phyloP scores from a whole-genome alignment of 2,797 vertebrate genomes.

The Pyrocephalus nanus region DNA sequence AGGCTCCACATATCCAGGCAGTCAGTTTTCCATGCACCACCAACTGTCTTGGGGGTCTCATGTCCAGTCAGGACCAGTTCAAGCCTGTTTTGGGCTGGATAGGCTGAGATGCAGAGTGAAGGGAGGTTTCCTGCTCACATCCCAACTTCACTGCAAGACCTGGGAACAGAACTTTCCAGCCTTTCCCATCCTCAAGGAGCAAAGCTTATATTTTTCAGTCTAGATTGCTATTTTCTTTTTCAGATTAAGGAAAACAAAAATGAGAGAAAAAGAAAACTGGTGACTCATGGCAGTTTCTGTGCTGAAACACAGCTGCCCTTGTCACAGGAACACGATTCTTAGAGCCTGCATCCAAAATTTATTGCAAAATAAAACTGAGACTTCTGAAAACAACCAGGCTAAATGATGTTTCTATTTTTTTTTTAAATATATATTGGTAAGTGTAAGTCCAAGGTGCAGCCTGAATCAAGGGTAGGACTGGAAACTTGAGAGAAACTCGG shows the following conservation, averaged over 20 bases:
- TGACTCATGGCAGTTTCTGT: conserved; percentile 38
- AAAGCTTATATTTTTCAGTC: not conserved
- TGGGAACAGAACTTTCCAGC: conserved; percentile 11
- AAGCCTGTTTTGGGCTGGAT: not conserved
- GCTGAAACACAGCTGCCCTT: conserved; percentile 53
- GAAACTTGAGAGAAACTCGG: not conserved
- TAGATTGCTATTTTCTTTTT: conserved; percentile 53
- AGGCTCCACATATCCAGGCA: not conserved
- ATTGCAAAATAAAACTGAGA: conserved; percentile 55
- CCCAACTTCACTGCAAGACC: not conserved
- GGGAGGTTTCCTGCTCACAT: not conserved
- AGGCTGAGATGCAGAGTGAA: not conserved
- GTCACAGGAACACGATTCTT: not conserved
- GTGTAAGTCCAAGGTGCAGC: not conserved
- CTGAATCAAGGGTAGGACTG: not conserved
- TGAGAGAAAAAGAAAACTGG: not conserved
- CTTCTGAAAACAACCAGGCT: not conserved
- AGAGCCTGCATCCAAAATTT: conserved; percentile 13
- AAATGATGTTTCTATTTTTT: not conserved
- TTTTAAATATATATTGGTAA: not conserved
- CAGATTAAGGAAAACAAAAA: conserved; percentile 48
- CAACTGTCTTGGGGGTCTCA: not conserved
- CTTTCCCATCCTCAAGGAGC: conserved; percentile 41
- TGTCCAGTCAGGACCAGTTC: not conserved
- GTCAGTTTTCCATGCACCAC: not conserved